phyloP scores from a whole-genome alignment of 2,888 invertebrate genomes.

The Eucera pruinosa region DNA sequence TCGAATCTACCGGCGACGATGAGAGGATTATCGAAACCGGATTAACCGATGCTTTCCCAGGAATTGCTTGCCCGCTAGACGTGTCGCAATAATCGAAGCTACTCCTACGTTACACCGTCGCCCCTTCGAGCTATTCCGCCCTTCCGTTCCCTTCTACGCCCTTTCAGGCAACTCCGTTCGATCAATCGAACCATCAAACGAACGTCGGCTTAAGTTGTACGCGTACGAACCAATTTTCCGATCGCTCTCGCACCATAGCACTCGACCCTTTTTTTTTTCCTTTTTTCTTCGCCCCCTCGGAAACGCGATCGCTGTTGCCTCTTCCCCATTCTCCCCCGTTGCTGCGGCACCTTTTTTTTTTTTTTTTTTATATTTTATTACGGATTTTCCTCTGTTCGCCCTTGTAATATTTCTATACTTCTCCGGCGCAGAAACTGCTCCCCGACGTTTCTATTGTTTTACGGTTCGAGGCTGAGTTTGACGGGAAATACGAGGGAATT shows the following conservation, averaged over 20 bases:
- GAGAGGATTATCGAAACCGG: conserved; percentile 68
- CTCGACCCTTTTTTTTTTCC: conserved; percentile 1
- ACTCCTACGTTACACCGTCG: not conserved
- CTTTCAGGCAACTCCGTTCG: not conserved
- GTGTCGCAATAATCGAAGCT: conserved; percentile 50
- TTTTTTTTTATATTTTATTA: not conserved
- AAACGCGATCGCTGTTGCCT: not conserved
- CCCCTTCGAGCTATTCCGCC: not conserved
- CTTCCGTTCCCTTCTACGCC: not conserved
- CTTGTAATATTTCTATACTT: no score
- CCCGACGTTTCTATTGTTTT: no score
- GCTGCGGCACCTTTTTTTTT: no score
- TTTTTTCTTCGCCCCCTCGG: no score
- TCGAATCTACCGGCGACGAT: conserved; percentile 55
- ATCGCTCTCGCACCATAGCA: not conserved
- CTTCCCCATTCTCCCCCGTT: not conserved
- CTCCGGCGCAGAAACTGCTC: no score
- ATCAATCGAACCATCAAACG: conserved; percentile 29
- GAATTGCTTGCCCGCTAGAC: conserved; percentile 48
- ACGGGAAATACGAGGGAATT: no score
- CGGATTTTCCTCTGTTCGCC: no score
- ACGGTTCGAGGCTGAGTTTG: no score
- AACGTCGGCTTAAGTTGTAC: conserved; percentile 19
- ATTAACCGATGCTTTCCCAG: conserved; percentile 62
- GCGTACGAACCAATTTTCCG: conserved; percentile 12